A percentile compares a stretch with the other conserved stretches of the same genome.
Conservation (phyloP, 2,797 vertebrate species). For the Knipowitschia caucasica region DNA sequence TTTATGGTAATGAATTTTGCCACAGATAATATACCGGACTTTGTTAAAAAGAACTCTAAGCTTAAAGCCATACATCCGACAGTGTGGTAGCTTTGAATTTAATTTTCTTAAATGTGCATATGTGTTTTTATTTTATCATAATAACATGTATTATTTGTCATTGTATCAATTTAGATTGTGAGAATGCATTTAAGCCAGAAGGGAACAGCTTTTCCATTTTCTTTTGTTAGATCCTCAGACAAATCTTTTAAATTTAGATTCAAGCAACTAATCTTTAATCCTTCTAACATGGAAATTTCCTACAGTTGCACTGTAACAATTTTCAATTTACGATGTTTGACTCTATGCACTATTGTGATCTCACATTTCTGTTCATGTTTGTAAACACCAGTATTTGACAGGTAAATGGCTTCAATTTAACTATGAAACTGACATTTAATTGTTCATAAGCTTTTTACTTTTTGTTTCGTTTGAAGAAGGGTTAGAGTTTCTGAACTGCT, state of each 20-base stretch:
- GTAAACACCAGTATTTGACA: neutral
- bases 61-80: constrained; percentile 6
- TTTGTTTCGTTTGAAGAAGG: constrained; percentile 3
- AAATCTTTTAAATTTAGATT: neutral
- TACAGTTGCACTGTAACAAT: too few species aligned
- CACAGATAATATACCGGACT: neutral
- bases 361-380: neutral
- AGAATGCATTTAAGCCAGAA: neutral
- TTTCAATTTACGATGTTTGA: neutral
- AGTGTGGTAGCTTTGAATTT: constrained; percentile 12
- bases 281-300: too few species aligned
- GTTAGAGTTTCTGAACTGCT: constrained; percentile 18
- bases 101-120: neutral
- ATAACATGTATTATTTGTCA: too few species aligned
- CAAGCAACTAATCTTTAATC: neutral
- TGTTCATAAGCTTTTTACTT: neutral
- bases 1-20: neutral
- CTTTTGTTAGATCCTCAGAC: too few species aligned
- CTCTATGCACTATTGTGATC: neutral
- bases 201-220: neutral
- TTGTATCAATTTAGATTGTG: neutral
- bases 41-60: neutral
- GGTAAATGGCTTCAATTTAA: constrained; percentile 13
- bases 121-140: constrained; percentile 4
- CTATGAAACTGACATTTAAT: constrained; percentile 50